Percentiles rank a stretch among this genome's conserved stretches.
Conservation (phyloP, 2,888 invertebrate genomes). For the Cylloceria caligata region DNA sequence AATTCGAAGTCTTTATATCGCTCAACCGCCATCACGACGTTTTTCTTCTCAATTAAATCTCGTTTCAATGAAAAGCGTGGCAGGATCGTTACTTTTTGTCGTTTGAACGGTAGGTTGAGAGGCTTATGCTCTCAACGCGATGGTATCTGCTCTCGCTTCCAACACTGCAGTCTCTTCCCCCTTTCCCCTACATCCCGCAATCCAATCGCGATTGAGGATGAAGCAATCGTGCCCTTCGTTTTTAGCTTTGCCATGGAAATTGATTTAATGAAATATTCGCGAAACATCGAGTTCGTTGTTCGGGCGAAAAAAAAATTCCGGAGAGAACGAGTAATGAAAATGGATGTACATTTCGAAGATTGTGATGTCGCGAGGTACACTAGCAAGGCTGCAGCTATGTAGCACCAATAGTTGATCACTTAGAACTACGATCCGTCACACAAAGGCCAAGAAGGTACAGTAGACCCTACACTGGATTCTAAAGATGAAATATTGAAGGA, state of each 20-base stretch:
- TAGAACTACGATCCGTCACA: no score
- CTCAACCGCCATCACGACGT: constrained; percentile 16
- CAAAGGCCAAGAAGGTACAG: no score
- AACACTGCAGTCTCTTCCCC: not conserved
- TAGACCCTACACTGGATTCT: no score
- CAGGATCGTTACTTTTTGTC: constrained; percentile 40
- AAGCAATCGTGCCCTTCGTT: constrained; percentile 39
- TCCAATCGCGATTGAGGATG: constrained; percentile 55
- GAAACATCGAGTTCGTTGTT: constrained; percentile 44
- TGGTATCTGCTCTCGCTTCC: constrained; percentile 20
- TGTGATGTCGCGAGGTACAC: no score
- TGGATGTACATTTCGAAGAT: not conserved
- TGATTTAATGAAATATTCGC: constrained; percentile 55
- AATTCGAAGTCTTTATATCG: constrained; percentile 19
- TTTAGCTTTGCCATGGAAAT: constrained; percentile 60
- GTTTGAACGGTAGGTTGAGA: constrained; percentile 2
- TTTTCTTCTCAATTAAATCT: constrained; percentile 45
- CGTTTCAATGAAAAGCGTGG: constrained; percentile 40
- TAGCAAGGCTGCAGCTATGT: no score
- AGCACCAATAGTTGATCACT: no score
- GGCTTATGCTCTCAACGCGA: constrained; percentile 47
- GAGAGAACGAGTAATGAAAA: constrained; percentile 4
- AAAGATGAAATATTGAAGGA: no score
- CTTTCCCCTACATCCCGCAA: not conserved
- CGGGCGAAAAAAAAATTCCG: constrained; percentile 5